Evolutionary conservation across 2,888 invertebrate species (phyloP).

Genomic region (Argynnis bischoffii): DNA sequence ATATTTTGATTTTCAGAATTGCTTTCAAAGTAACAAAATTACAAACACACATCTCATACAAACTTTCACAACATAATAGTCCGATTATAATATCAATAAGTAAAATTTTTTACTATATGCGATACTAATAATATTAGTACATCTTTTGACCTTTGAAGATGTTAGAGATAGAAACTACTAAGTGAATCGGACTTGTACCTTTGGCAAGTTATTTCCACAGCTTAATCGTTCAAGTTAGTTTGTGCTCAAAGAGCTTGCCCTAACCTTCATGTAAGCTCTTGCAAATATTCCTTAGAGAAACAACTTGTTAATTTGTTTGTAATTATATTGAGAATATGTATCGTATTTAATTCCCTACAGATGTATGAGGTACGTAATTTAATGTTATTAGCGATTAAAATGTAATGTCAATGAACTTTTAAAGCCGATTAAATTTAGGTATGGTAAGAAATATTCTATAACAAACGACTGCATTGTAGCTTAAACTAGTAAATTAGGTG

Average conservation of each 20-base stretch:
- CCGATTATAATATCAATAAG: too few relatives aligned
- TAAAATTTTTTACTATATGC: too few relatives aligned
- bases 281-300: slow-evolving; percentile 11
- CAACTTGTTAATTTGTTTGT: slow-evolving; percentile 10
- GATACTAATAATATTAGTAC: background rate
- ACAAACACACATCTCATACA: too few relatives aligned
- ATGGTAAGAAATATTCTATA: too few relatives aligned
- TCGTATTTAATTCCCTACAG: slow-evolving; percentile 7
- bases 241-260: slow-evolving; percentile 15
- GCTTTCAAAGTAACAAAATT: too few relatives aligned
- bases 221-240: slow-evolving; percentile 14
- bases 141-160: background rate
- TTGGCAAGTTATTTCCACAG: slow-evolving; percentile 12
- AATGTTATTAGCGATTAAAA: slow-evolving; percentile 1
- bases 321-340: background rate
- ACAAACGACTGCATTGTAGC: too few relatives aligned
- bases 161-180: slow-evolving; percentile 2
- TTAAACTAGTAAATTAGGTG: too few relatives aligned
- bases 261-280: slow-evolving; percentile 8
- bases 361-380: background rate
- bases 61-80: too few relatives aligned
- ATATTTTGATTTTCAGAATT: too few relatives aligned
- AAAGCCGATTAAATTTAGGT: too few relatives aligned
- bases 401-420: background rate
- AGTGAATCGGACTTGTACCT: slow-evolving; percentile 9